Evolutionary conservation across 1,140 invertebrate genomes (phyloP), one percentile per base, ranked within the genome.

Genomic region (Penaeus chinensis): DNA sequence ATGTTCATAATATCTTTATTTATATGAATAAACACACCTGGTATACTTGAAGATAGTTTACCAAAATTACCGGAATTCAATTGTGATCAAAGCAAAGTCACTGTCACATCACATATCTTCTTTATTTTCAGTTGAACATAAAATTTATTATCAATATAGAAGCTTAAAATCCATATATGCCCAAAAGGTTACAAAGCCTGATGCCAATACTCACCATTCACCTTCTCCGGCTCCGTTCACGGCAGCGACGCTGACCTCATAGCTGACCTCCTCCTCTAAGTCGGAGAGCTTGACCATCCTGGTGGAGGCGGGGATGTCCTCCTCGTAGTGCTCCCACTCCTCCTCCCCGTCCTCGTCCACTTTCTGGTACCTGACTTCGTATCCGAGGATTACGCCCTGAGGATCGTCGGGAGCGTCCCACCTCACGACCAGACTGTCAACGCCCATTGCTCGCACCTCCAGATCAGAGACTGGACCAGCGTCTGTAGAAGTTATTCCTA

Each of bases 381-480:
- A 90, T 62, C 74, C 74, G 3, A 37, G 74, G n/a, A 88, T 82
- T 18, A 88, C 84, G 27, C 89, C 89, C 22, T 88, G 80, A 4
- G 89, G 86, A 20, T 85, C 71, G 32, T 71, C 63, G 8, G 89
- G 89, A 10, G 63, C 76, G 1, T 88, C 89, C 89, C 89, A 90
- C 42, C 77, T 69, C 47, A 90, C 86, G 22, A 90, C 74, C 18
- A 90, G 20, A 32, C 78, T 90, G 20, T 82, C 84, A 2, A 65
- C 22, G 0, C 82, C 79, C 16, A 90, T 20, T 27, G 80, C 82
- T 42, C 82, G 77, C 18, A 78, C 82, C 76, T 88, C 78, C 24
- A 90, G 79, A 11, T 90, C 76, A 20, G 71, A 27, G 27, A 88
- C 89, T 22, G 89, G 60, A 1, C 85, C 86, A 60, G 89, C 82